Percentiles rank a stretch among this genome's conserved stretches.
phyloP scores from a whole-genome alignment of 1,140 invertebrate genomes.

The Calliphora vicina region DNA sequence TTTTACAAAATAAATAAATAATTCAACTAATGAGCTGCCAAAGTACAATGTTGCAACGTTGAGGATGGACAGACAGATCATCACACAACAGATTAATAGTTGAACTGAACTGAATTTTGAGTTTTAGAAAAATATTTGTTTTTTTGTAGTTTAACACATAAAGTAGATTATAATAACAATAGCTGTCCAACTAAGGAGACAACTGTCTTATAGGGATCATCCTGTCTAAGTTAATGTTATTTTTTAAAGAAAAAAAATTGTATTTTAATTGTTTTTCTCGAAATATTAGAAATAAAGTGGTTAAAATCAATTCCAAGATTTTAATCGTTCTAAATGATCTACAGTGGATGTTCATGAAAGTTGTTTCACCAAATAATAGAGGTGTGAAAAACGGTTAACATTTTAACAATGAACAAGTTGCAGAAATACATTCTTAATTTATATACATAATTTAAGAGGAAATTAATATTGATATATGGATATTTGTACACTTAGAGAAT shows the following conservation, averaged over 20 bases:
- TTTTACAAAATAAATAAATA: constrained; percentile 21
- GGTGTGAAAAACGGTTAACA: not conserved
- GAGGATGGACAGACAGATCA: not conserved
- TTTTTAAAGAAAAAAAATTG: constrained; percentile 14
- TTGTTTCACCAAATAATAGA: not conserved
- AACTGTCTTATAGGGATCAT: constrained; percentile 7
- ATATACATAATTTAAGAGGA: no score
- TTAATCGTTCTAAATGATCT: not conserved
- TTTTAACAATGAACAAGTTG: not conserved
- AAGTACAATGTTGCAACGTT: not conserved
- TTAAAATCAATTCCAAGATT: not conserved
- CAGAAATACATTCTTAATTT: no score
- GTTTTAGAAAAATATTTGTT: not conserved
- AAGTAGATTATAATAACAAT: constrained; percentile 24
- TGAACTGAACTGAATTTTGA: not conserved
- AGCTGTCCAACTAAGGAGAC: not conserved
- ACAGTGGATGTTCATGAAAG: not conserved
- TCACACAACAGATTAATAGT: not conserved
- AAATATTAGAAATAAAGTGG: not conserved
- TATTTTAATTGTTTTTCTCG: constrained; percentile 8
- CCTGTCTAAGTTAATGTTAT: constrained; percentile 29
- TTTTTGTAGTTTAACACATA: constrained; percentile 1
- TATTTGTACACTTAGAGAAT: no score
- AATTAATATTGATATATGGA: no score
- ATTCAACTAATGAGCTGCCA: constrained; percentile 24